Conservation (phyloP, 2,113 vertebrate genomes). For the Fukomys damarensis region DNA sequence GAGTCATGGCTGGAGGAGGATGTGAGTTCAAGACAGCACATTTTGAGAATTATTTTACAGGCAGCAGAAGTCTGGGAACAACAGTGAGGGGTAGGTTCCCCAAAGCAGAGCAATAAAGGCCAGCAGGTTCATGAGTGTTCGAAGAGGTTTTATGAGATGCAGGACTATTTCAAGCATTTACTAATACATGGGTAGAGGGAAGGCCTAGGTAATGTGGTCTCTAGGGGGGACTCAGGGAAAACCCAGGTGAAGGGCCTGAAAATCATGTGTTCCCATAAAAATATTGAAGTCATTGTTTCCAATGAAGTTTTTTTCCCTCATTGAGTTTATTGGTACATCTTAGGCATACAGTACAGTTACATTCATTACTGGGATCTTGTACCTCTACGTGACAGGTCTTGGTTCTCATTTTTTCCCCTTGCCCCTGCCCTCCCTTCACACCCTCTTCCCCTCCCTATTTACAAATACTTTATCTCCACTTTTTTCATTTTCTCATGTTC, state of each 20-base stretch:
- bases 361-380: too few relatives aligned
- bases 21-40: neutral
- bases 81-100: neutral
- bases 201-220: too few relatives aligned
- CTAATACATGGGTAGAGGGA: neutral
- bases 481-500: too few relatives aligned
- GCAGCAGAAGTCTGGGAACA: neutral
- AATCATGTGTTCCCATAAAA: neutral
- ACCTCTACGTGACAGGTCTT: too few relatives aligned
- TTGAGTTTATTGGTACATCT: too few relatives aligned
- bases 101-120: neutral
- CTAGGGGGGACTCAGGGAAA: too few relatives aligned
- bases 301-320: neutral
- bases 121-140: neutral
- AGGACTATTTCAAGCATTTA: neutral
- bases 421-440: too few relatives aligned
- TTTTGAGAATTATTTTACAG: neutral
- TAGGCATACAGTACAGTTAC: too few relatives aligned
- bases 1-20: neutral
- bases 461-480: too few relatives aligned
- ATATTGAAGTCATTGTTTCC: neutral
- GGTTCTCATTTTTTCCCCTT: too few relatives aligned
- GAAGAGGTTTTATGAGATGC: neutral
- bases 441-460: too few relatives aligned
- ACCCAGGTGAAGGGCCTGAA: neutral